phyloP scores from a whole-genome alignment of 2,113 vertebrate species.

The Recurvirostra avosetta region DNA sequence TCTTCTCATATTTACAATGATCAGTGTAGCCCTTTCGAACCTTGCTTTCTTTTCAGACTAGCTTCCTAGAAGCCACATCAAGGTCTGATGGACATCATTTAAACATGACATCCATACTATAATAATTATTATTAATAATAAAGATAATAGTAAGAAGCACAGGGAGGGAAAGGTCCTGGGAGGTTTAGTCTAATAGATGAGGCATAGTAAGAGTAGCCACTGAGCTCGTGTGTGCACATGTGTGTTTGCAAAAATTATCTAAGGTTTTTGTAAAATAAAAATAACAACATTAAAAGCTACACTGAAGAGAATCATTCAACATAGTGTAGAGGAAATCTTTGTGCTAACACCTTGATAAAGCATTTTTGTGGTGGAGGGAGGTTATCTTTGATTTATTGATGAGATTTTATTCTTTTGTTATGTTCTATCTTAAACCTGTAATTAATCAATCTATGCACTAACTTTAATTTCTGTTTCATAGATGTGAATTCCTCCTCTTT shows the following conservation, averaged over 20 bases:
- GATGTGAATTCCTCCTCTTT: background rate
- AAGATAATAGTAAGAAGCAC: constrained; percentile 25
- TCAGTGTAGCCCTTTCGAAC: background rate
- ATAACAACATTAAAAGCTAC: constrained; percentile 7
- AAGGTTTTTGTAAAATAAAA: background rate
- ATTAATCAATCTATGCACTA: constrained; percentile 9
- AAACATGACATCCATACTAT: background rate
- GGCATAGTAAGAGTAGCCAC: background rate
- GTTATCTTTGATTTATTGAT: background rate
- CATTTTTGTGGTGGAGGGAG: background rate
- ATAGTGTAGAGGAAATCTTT: background rate
- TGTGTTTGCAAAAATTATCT: constrained; percentile 4
- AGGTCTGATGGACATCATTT: constrained; percentile 26
- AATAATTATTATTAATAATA: constrained; percentile 36
- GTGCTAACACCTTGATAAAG: background rate
- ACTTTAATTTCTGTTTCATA: constrained; percentile 7
- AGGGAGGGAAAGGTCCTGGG: background rate
- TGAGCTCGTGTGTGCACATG: background rate
- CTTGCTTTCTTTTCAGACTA: constrained; percentile 23
- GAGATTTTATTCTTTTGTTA: constrained; percentile 1
- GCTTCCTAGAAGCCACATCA: constrained; percentile 47
- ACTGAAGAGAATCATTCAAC: background rate
- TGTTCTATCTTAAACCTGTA: background rate
- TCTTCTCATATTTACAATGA: background rate
- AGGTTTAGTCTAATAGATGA: background rate